Evolutionary conservation across 1,140 invertebrate genomes (phyloP), one percentile per base, ranked within the genome.

Genomic region (Drosophila littoralis): DNA sequence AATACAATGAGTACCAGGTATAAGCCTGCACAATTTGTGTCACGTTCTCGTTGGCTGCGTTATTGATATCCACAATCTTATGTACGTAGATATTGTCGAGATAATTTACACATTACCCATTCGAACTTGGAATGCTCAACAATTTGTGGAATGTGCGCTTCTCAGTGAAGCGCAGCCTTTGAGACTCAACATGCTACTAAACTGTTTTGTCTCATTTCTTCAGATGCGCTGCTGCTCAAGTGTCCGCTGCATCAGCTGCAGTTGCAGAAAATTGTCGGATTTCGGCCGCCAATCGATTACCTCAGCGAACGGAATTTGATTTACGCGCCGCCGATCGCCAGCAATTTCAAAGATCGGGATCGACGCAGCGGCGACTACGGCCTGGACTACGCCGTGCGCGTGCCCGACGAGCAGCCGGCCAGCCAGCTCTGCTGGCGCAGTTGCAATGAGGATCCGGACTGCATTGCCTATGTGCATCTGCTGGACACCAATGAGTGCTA

Each of bases 391-490:
- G 22, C 22, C 32, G 33, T 36, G 7, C 7, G 33, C 54, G 32
- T 50, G 22, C 6, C 9, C 74, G 86, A 91, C 82, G 93, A 90
- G 92, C 93, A 88, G 90, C 94, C 91, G 67, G 65, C 54, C 0
- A 91, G 90, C 51, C 60, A 93, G 77, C 89, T 94, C 75, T 95
- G 94, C 91, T 77, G 93, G 77, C 59, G 78, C 8, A 91, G 79
- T 46, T 94, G 93, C 69, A 81, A 82, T 59, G 69, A 81, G n/a
- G 92, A 93, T 75, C 81, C 91, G 13, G 81, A 91, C 28, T 94
- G 93, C 74, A 83, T 81, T 6, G 93, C 93, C 63, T 93, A 93
- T 55, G 90, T 93, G 0, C 82, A 93, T 50, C 78, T 92, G 15
- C 78, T 93, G 83, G 92, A 93, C 36, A 90, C 79, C 0, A 76